These are phyloP conservation scores for Chrysoperla carnea DNA, from an alignment of 1,140 invertebrate genomes.

Conservation along the genomic window DNA sequence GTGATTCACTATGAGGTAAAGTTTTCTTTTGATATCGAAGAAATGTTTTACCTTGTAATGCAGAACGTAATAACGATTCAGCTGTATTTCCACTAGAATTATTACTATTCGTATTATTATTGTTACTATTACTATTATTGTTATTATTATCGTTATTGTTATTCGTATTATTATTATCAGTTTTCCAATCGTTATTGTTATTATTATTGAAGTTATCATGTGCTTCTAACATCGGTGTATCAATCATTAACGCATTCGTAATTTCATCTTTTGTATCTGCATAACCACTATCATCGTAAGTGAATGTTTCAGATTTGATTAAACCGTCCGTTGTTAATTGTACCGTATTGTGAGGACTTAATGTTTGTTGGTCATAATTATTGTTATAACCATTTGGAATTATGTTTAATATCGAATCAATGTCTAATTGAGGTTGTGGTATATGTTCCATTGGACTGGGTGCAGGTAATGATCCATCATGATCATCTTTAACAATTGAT, in stretches of 20 bases:
- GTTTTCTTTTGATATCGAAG: conserved; percentile 31
- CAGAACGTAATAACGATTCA: conserved; percentile 60
- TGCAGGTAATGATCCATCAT: conserved; percentile 34
- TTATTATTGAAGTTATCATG: conserved; percentile 37
- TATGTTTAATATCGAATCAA: conserved; percentile 45
- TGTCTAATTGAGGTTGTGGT: conserved; percentile 33
- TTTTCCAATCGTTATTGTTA: conserved; percentile 66
- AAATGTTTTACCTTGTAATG: conserved; percentile 52
- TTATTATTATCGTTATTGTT: conserved; percentile 9
- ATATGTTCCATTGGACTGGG: conserved; percentile 31
- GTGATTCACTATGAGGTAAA: conserved; percentile 19
- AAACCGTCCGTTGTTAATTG: conserved; percentile 21
- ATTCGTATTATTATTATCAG: conserved; percentile 9
- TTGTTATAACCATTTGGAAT: conserved; percentile 32
- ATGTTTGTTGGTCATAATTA: conserved; percentile 10
- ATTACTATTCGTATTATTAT: neutral
- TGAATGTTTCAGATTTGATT: conserved; percentile 41
- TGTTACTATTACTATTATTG: neutral
- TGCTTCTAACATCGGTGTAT: conserved; percentile 29
- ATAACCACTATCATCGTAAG: conserved; percentile 50
- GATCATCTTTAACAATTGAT: conserved; percentile 26
- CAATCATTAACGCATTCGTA: conserved; percentile 22
- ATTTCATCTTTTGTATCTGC: conserved; percentile 44
- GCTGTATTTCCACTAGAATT: conserved; percentile 18
- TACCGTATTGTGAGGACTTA: conserved; percentile 17